Conservation (phyloP, 1,140 invertebrate species). For the Palaemon carinicauda region DNA sequence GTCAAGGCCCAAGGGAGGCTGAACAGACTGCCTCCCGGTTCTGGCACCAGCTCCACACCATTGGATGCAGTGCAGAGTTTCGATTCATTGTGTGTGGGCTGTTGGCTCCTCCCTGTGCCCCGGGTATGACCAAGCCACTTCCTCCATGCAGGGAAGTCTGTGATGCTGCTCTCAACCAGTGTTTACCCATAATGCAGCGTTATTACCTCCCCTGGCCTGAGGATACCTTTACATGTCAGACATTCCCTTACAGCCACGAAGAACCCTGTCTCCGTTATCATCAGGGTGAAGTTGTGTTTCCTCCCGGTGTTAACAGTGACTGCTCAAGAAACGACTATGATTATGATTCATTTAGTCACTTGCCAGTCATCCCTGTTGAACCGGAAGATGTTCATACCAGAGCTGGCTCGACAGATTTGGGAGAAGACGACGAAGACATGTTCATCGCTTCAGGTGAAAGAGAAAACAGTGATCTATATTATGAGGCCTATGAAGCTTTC, state of each 20-base stretch:
- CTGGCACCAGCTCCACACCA: conserved; percentile 46
- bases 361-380: not conserved
- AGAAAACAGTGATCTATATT: not conserved
- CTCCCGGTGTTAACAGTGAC: conserved; percentile 19
- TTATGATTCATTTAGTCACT: conserved; percentile 7
- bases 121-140: conserved; percentile 36
- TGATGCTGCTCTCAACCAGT: conserved; percentile 36
- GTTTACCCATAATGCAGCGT: conserved; percentile 27
- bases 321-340: conserved; percentile 27
- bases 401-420: not conserved
- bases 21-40: conserved; percentile 24
- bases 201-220: conserved; percentile 47
- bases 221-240: conserved; percentile 42
- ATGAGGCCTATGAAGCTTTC: not conserved
- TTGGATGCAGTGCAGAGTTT: conserved; percentile 44
- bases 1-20: conserved; percentile 35
- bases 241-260: conserved; percentile 43
- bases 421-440: not conserved
- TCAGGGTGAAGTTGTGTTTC: conserved; percentile 49
- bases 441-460: not conserved
- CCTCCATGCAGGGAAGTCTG: conserved; percentile 56
- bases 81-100: conserved; percentile 51
- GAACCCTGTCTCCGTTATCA: conserved; percentile 46
- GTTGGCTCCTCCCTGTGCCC: conserved; percentile 49
- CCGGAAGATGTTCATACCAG: not conserved